These are phyloP conservation scores for Porites australiensis DNA, from an alignment of 64 coral and sea anemone genomes.

Conservation along the genomic window DNA sequence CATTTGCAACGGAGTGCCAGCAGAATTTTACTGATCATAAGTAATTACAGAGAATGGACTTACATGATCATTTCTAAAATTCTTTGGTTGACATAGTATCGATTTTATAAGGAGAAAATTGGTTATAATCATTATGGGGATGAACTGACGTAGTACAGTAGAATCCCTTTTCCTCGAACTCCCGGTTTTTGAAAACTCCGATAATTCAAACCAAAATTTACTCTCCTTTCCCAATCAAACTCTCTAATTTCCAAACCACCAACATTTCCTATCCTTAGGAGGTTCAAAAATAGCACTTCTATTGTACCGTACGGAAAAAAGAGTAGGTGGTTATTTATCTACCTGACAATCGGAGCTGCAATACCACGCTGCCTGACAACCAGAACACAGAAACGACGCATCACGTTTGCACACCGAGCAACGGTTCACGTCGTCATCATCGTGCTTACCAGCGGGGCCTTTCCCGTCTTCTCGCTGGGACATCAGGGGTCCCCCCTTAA, in stretches of 20 bases:
- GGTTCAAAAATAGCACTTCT: neutral
- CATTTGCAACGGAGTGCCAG: too few relatives aligned
- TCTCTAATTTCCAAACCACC: neutral
- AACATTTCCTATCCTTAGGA: neutral
- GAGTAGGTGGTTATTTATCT: neutral
- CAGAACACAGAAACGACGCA: constrained; percentile 93
- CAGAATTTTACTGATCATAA: too few relatives aligned
- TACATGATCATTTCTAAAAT: too few relatives aligned
- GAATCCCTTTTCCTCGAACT: too few relatives aligned
- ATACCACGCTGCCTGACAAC: constrained; percentile 92
- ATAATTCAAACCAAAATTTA: too few relatives aligned
- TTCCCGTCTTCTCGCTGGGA: constrained; percentile 48
- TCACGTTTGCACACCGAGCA: constrained; percentile 94
- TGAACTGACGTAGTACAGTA: too few relatives aligned
- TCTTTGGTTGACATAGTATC: too few relatives aligned
- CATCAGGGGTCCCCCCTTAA: constrained; percentile 68
- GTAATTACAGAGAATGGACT: too few relatives aligned
- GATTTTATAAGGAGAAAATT: too few relatives aligned
- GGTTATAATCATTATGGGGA: too few relatives aligned
- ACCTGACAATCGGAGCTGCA: constrained; percentile 96
- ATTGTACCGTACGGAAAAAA: neutral
- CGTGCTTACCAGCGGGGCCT: constrained; percentile 5
- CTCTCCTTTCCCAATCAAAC: too few relatives aligned
- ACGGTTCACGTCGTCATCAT: constrained; percentile 73
- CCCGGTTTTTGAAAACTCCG: too few relatives aligned